phyloP scores from a whole-genome alignment of 2,113 vertebrate species.

The Psittacula cyanocephala region DNA sequence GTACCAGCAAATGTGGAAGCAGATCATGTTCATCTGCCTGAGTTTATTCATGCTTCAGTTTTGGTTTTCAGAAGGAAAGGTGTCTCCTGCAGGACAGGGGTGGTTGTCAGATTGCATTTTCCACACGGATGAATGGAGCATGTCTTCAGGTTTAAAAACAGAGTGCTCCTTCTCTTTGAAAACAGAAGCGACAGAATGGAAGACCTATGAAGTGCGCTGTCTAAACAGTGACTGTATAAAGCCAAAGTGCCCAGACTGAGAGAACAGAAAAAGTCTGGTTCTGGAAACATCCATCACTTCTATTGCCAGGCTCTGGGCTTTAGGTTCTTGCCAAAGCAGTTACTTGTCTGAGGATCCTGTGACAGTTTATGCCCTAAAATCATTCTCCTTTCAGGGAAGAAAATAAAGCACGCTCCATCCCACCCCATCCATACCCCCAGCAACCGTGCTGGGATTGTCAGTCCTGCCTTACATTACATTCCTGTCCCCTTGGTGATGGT shows the following conservation, averaged over 20 bases:
- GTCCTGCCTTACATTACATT: not conserved
- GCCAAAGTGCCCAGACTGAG: not conserved
- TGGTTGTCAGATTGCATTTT: not conserved
- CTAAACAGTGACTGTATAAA: not conserved
- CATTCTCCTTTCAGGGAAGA: not conserved
- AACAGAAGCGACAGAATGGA: not conserved
- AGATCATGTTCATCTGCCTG: fast-evolving
- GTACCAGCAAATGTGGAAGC: not conserved
- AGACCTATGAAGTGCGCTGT: not conserved
- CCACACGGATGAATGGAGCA: not conserved
- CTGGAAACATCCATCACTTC: not conserved
- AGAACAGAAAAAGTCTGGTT: not conserved
- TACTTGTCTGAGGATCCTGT: not conserved
- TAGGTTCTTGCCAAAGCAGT: not conserved
- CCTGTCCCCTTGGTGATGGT: not conserved
- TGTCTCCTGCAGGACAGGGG: not conserved
- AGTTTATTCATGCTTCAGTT: fast-evolving
- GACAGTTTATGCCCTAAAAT: not conserved
- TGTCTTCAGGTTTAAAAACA: not conserved
- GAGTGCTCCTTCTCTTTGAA: not conserved
- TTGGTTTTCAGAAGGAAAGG: not conserved
- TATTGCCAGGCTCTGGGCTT: not conserved
- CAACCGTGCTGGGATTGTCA: not conserved
- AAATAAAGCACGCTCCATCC: not conserved
- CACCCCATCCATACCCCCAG: not conserved